Evolutionary conservation across 2,113 vertebrate species (phyloP).

Genomic region (Gallinago undulata): DNA sequence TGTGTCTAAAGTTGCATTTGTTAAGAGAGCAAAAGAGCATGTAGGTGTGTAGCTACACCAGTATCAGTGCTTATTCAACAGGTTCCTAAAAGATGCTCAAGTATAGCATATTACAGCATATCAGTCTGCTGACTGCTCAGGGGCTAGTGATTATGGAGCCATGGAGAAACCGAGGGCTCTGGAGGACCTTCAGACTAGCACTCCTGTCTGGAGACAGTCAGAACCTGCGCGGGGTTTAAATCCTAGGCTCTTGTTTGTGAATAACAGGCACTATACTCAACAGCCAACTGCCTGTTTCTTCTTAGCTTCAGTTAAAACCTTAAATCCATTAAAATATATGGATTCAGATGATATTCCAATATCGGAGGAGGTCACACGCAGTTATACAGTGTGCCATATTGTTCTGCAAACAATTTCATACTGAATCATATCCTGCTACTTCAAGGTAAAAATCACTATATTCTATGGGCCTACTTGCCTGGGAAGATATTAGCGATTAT

Average conservation of each 20-base stretch:
- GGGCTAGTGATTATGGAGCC: background rate
- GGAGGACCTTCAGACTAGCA: background rate
- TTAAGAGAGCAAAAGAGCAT: background rate
- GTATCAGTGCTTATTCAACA: background rate
- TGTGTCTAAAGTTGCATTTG: background rate
- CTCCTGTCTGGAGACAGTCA: background rate
- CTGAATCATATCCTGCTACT: background rate
- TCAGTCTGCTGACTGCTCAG: background rate
- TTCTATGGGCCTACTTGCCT: background rate
- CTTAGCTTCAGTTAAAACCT: background rate
- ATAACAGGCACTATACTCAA: background rate
- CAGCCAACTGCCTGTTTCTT: background rate
- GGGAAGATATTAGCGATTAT: background rate
- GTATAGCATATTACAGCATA: background rate
- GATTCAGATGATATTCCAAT: background rate
- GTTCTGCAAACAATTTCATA: background rate
- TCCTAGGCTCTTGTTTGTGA: background rate
- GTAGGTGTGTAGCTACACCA: rapidly evolving
- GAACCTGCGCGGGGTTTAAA: background rate
- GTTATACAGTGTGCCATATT: background rate
- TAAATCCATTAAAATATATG: background rate
- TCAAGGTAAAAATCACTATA: background rate
- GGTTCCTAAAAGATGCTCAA: background rate
- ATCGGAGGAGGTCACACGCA: background rate
- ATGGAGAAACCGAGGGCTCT: background rate